These are phyloP conservation scores for Podarcis raffonei DNA, from an alignment of 2,113 vertebrate species.

Conservation along the genomic window DNA sequence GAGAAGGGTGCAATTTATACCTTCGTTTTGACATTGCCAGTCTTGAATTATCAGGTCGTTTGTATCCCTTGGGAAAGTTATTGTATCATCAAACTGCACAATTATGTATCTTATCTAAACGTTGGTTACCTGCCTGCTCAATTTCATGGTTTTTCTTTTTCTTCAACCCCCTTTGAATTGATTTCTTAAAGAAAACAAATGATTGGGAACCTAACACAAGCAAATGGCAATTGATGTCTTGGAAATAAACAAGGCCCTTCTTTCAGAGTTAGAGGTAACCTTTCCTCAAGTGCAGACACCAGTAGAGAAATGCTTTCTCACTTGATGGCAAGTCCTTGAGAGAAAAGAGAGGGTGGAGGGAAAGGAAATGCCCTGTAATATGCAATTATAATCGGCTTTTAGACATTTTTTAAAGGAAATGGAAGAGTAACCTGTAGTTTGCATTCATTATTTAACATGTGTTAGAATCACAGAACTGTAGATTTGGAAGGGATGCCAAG, in stretches of 20 bases:
- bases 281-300: not conserved
- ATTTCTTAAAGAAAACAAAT: conserved; percentile 57
- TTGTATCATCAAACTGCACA: conserved; percentile 52
- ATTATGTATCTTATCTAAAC: conserved; percentile 47
- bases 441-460: conserved; percentile 12
- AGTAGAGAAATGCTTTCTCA: not conserved
- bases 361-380: not conserved
- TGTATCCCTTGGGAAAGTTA: conserved; percentile 54
- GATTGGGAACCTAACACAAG: conserved; percentile 25
- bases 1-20: conserved; percentile 53
- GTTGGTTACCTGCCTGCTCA: conserved; percentile 43
- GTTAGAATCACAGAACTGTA: no score
- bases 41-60: conserved; percentile 64
- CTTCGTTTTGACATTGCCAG: conserved; percentile 64
- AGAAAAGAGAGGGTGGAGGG: not conserved
- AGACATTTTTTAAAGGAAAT: not conserved
- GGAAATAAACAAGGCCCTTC: not conserved
- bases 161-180: conserved; percentile 40
- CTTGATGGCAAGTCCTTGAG: not conserved
- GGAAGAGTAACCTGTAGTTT: not conserved
- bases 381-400: not conserved
- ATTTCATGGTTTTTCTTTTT: conserved; percentile 36
- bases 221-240: conserved; percentile 35
- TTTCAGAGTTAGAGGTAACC: conserved; percentile 8
- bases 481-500: no score